Evolutionary conservation across 2,888 invertebrate genomes (phyloP).

Genomic region (Loripinus fragilis): DNA sequence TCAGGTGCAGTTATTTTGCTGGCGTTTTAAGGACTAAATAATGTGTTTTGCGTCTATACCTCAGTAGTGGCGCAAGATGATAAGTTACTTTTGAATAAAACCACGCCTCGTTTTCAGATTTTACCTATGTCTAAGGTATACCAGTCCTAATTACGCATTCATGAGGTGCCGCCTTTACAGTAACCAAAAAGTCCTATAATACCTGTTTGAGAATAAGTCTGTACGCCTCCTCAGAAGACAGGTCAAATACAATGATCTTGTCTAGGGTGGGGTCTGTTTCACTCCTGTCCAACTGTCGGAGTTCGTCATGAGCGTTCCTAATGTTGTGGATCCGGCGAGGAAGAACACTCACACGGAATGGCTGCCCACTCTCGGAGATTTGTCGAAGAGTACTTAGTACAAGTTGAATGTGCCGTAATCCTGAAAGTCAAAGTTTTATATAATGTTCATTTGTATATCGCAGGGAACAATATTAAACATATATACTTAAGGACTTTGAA

Average conservation of each 20-base stretch:
- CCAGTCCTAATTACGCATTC: no score
- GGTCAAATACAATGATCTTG: slow-evolving; percentile 75
- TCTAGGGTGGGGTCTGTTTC: slow-evolving; percentile 46
- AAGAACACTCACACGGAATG: slow-evolving; percentile 44
- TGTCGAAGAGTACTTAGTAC: slow-evolving; percentile 32
- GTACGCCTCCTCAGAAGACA: slow-evolving; percentile 73
- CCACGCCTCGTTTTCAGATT: no score
- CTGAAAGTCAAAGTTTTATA: slow-evolving; percentile 44
- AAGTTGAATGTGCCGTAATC: slow-evolving; percentile 61
- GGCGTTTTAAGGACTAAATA: no score
- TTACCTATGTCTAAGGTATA: no score
- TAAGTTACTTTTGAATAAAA: no score
- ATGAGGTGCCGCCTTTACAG: no score
- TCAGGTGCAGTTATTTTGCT: no score
- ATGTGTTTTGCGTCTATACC: no score
- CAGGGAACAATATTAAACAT: no score
- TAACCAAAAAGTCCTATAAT: neutral
- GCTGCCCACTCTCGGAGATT: slow-evolving; percentile 22
- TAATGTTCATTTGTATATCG: no score
- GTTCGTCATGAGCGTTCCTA: slow-evolving; percentile 72
- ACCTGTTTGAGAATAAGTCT: slow-evolving; percentile 74
- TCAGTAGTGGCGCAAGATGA: no score
- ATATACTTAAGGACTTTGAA: no score
- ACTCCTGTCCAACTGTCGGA: slow-evolving; percentile 69
- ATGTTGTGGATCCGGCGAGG: slow-evolving; percentile 66